Evolutionary conservation across 2,888 invertebrate species (phyloP).

Genomic region (Folsomia manolachei): DNA sequence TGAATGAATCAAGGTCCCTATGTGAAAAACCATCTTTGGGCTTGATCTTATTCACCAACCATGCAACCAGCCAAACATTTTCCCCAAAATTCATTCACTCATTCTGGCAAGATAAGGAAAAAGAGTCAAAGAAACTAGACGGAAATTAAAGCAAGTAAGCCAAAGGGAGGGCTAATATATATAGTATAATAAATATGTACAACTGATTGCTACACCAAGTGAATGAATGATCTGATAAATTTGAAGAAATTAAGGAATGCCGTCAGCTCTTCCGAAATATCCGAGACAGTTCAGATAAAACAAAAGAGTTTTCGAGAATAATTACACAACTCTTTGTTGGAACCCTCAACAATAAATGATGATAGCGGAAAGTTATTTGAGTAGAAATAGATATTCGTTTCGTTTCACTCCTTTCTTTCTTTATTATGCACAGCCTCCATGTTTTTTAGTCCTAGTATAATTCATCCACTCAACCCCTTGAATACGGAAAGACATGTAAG

Average conservation of each 20-base stretch:
- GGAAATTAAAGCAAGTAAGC: not conserved
- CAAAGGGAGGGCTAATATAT: not conserved
- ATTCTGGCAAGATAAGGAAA: not conserved
- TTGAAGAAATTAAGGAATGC: slow-evolving; percentile 5
- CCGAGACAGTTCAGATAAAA: not conserved
- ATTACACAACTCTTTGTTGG: slow-evolving; percentile 5
- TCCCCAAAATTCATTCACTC: not conserved
- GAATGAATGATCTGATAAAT: slow-evolving; percentile 4
- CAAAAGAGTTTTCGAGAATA: not conserved
- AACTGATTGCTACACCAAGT: not conserved
- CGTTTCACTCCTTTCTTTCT: no score
- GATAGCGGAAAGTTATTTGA: not conserved
- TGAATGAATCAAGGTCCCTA: not conserved
- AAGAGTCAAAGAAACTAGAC: no score
- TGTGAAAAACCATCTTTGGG: not conserved
- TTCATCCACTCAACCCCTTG: not conserved
- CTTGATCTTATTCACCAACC: not conserved
- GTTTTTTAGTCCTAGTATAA: no score
- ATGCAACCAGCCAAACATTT: no score
- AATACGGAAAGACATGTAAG: not conserved
- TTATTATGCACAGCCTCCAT: no score
- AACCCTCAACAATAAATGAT: not conserved
- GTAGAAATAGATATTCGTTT: not conserved
- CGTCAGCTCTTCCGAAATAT: slow-evolving; percentile 2
- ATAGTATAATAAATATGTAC: not conserved